These are phyloP conservation scores for Danaus chrysippus DNA, from an alignment of 2,888 invertebrate species.

Conservation along the genomic window DNA sequence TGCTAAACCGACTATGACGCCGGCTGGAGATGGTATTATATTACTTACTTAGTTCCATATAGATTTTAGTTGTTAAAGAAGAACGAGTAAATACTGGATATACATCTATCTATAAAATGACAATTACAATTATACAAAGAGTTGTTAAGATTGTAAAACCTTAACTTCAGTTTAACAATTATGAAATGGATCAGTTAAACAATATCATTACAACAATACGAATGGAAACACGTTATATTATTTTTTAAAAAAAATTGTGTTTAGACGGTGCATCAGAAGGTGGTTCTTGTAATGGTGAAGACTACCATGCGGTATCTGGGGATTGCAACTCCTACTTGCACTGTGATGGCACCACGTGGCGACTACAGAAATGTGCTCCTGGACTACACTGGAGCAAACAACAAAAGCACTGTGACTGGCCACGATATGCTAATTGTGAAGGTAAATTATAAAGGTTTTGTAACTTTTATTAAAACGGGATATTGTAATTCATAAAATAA, in stretches of 20 bases:
- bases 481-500: conserved; percentile 1
- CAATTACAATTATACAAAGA: too few relatives aligned
- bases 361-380: conserved; percentile 81
- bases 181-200: too few relatives aligned
- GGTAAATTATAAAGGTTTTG: conserved; percentile 37
- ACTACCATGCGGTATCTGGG: conserved; percentile 77
- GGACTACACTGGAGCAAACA: conserved; percentile 90
- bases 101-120: too few relatives aligned
- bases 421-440: conserved; percentile 84
- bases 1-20: conserved; percentile 38
- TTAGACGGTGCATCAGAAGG: conserved; percentile 44
- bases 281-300: conserved; percentile 49
- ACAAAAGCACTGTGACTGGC: conserved; percentile 89
- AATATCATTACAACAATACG: background rate
- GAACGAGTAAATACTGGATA: too few relatives aligned
- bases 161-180: too few relatives aligned
- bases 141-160: too few relatives aligned
- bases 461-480: background rate
- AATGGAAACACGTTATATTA: background rate
- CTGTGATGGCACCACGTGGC: conserved; percentile 84
- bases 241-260: background rate
- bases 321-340: conserved; percentile 88
- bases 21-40: conserved; percentile 28
- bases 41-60: background rate
- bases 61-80: background rate